Conservation (phyloP, 1,140 invertebrate species). For the Drosophila lacteicornis region DNA sequence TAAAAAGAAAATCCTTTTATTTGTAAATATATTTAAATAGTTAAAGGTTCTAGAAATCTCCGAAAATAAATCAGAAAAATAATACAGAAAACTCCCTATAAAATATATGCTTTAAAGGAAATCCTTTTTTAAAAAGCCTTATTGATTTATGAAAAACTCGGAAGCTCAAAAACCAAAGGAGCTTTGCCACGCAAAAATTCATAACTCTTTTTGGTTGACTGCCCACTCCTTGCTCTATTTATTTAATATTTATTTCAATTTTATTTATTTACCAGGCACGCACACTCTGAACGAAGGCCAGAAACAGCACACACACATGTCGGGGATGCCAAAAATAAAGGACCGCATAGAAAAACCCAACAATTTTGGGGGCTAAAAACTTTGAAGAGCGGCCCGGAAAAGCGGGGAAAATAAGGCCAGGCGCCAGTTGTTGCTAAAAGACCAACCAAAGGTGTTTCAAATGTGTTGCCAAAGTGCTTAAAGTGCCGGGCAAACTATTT, state of each 20-base stretch:
- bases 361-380: slow-evolving; percentile 36
- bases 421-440: slow-evolving; percentile 59
- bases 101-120: neutral
- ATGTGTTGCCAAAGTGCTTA: slow-evolving; percentile 74
- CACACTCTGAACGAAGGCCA: slow-evolving; percentile 29
- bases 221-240: slow-evolving; percentile 60
- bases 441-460: slow-evolving; percentile 76
- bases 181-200: slow-evolving; percentile 29
- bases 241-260: slow-evolving; percentile 81
- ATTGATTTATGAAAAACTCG: slow-evolving; percentile 15
- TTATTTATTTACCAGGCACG: slow-evolving; percentile 70
- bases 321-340: slow-evolving; percentile 25
- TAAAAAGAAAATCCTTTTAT: too few species aligned
- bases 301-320: slow-evolving; percentile 16
- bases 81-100: neutral
- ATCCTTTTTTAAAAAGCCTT: neutral
- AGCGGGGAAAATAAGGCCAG: slow-evolving; percentile 9
- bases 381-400: slow-evolving; percentile 47
- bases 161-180: neutral
- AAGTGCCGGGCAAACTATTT: slow-evolving; percentile 75
- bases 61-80: neutral
- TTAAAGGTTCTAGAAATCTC: neutral
- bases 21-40: too few species aligned
- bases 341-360: slow-evolving; percentile 23
- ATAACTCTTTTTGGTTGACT: slow-evolving; percentile 57